Evolutionary conservation across 2,113 vertebrate species (phyloP).

Genomic region (Thymallus thymallus): DNA sequence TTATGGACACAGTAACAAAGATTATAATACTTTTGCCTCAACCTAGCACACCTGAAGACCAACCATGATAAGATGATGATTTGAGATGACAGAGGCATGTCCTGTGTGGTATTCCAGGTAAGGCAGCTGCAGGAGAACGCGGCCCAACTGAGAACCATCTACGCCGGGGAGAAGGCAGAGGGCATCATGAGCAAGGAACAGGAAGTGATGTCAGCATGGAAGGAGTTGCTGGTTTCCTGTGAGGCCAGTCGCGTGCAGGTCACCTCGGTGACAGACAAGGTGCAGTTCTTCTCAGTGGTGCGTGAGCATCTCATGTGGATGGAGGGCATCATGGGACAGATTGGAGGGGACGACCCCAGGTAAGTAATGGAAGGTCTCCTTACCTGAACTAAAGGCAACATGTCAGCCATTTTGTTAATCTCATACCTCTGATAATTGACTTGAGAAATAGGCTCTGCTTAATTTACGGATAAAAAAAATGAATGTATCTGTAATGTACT

Average conservation of each 20-base stretch:
- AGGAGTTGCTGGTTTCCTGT: conserved; percentile 80
- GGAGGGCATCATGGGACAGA: conserved; percentile 89
- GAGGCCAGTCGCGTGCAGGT: conserved; percentile 85
- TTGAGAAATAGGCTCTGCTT: neutral
- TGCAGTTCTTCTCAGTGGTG: conserved; percentile 89
- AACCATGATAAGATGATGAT: no score
- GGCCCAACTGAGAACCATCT: conserved; percentile 84
- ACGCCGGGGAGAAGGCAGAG: conserved; percentile 90
- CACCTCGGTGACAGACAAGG: conserved; percentile 86
- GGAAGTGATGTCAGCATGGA: conserved; percentile 85
- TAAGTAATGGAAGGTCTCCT: conserved; percentile 27
- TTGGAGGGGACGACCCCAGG: conserved; percentile 87
- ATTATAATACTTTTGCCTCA: neutral
- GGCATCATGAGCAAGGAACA: conserved; percentile 85
- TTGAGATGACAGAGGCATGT: neutral
- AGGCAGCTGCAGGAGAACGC: conserved; percentile 90
- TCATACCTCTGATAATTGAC: neutral
- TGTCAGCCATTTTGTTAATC: neutral
- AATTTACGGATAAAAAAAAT: neutral
- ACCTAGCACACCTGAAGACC: no score
- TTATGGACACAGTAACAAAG: neutral
- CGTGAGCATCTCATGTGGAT: conserved; percentile 94
- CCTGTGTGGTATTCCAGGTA: conserved; percentile 68
- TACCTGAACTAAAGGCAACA: neutral
- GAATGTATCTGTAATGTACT: neutral